Evolutionary conservation across 2,888 invertebrate species (phyloP).

Genomic region (Argynnis bischoffii): DNA sequence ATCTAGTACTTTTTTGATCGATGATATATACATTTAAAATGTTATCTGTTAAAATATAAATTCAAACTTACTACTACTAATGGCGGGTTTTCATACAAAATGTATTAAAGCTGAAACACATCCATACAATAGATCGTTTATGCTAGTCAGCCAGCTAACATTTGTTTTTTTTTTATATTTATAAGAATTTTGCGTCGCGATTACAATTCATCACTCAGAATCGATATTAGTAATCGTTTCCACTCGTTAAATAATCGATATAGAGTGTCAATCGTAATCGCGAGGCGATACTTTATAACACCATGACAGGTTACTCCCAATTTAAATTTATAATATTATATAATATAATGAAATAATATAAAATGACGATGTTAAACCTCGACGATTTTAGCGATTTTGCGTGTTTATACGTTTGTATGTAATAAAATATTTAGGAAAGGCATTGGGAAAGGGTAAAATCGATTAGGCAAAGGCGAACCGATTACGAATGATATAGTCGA

Average conservation of each 20-base stretch:
- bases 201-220: conserved; percentile 3
- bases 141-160: conserved; percentile 36
- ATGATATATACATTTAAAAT: too few relatives aligned
- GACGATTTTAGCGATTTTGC: background rate
- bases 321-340: conserved; percentile 22
- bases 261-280: conserved; percentile 5
- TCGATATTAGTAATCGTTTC: background rate
- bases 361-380: background rate
- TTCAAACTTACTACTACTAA: background rate
- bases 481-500: conserved; percentile 14
- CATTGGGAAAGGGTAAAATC: background rate
- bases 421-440: background rate
- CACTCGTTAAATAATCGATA: background rate
- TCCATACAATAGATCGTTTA: conserved; percentile 25
- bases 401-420: background rate
- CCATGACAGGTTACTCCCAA: conserved; percentile 31
- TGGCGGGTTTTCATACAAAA: conserved; percentile 4
- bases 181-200: conserved; percentile 24
- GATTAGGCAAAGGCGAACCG: background rate
- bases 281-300: conserved; percentile 15
- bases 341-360: conserved; percentile 19
- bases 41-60: too few relatives aligned
- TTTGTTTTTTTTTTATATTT: conserved; percentile 30
- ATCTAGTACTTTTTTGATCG: too few relatives aligned
- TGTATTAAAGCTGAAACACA: conserved; percentile 4